These are phyloP conservation scores for Drosophila burlai DNA, from an alignment of 1,140 invertebrate genomes.

Conservation along the genomic window DNA sequence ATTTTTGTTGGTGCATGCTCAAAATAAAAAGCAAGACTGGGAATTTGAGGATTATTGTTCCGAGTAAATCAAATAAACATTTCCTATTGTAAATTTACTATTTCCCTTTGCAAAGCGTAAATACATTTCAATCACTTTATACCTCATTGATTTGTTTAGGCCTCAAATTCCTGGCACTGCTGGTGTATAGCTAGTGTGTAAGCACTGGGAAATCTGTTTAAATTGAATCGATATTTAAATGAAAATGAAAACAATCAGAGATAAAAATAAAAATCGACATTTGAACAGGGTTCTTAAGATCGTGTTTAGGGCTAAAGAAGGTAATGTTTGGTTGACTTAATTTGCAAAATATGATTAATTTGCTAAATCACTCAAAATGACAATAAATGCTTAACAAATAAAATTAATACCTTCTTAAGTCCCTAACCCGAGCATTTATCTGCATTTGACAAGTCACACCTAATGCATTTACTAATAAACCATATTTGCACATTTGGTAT, in stretches of 20 bases:
- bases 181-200: constrained; percentile 57
- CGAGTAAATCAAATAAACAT: constrained; percentile 16
- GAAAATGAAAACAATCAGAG: constrained; percentile 2
- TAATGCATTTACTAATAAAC: constrained; percentile 9
- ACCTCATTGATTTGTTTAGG: constrained; percentile 29
- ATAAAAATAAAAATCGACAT: constrained; percentile 5
- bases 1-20: constrained; percentile 75
- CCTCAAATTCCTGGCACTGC: constrained; percentile 43
- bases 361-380: background rate
- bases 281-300: constrained; percentile 29
- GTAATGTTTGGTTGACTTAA: background rate
- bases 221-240: constrained; percentile 17
- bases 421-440: background rate
- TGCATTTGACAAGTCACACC: constrained; percentile 11
- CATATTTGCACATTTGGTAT: background rate
- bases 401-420: background rate
- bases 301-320: constrained; percentile 35
- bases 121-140: constrained; percentile 11
- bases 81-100: constrained; percentile 17
- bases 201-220: constrained; percentile 41
- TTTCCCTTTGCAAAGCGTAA: constrained; percentile 10
- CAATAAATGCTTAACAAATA: background rate
- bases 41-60: constrained; percentile 36
- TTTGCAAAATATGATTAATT: background rate
- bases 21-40: constrained; percentile 14